Base-by-base conservation (phyloP, 2,888 invertebrate genomes). In the Diarsia dahlii region DNA sequence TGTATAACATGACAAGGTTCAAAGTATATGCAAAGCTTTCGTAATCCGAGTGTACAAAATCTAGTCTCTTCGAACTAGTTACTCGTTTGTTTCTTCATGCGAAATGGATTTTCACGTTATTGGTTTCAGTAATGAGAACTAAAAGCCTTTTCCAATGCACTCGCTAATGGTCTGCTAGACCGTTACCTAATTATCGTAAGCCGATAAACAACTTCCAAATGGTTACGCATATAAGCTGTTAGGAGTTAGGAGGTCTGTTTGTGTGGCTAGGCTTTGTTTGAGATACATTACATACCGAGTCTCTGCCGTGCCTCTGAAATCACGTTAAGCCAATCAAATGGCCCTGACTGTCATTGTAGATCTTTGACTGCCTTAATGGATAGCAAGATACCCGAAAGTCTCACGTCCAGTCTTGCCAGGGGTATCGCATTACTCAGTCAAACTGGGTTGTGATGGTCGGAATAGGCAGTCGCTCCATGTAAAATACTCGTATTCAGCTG, bases 91-190 rank as follows among this genome's bases (percentile, higher is more conserved):
- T 52, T 39, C 45, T 81, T 64, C 62, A 54, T 68, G 60, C 60
- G 48, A 20, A 83, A 71, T 78, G 48, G 54, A 66, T 74, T 78
- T 23, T 48, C 80, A 60, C 58, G 63, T 78, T 64, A 78, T 83
- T 83, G 9, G 71, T 52, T 79, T 58, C 58, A 23, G 71, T 83
- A 83, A 82, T 85, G 83, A 67, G 63, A 63, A 70, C 63, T 56
- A 52, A 72, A 67, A 60, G 62, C 66, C 54, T 76, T 62, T 69
- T 52, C 23, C 62, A 66, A 54, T 70, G 71, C 52, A 81, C 50
- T 15, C 39, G 23, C 60, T 28, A 76, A 71, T 71, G 48, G 58
- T 46, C 3, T 23, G 39, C 58, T 65, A 64, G 12, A 52, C 66
- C 9, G 58, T 58, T 63, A 28, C 23, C 20, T 62, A 34, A 39